A percentile compares a stretch with the other conserved stretches of the same genome.
These are phyloP conservation scores for Poecilia latipinna DNA, from an alignment of 2,113 vertebrate species.

Conservation along the genomic window DNA sequence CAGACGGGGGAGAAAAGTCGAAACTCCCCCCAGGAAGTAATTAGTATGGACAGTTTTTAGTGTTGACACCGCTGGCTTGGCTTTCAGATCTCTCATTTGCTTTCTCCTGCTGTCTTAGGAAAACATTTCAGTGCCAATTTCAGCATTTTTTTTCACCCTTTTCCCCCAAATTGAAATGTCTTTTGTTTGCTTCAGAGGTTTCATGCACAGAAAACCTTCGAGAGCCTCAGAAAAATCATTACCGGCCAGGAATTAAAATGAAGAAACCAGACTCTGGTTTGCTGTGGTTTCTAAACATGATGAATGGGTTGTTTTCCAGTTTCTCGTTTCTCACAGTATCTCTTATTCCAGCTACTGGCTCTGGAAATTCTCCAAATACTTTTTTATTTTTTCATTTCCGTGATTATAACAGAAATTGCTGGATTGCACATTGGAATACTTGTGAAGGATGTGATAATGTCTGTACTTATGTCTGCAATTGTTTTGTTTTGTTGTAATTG, in stretches of 20 bases:
- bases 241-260: background rate
- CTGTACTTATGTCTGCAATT: background rate
- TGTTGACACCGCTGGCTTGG: slow-evolving; percentile 61
- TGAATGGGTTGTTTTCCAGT: background rate
- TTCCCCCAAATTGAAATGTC: slow-evolving; percentile 17
- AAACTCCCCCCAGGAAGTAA: slow-evolving; percentile 62
- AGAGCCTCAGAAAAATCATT: background rate
- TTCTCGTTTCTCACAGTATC: too few relatives aligned
- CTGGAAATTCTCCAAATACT: background rate
- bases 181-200: slow-evolving; percentile 31
- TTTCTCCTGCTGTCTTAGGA: slow-evolving; percentile 44
- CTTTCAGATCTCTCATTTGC: slow-evolving; percentile 57
- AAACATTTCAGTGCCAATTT: slow-evolving; percentile 46
- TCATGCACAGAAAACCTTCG: slow-evolving; percentile 3
- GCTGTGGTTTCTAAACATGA: background rate
- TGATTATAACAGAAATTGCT: too few relatives aligned
- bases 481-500: background rate
- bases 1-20: slow-evolving; percentile 36
- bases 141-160: background rate
- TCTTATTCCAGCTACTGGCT: too few relatives aligned
- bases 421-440: background rate
- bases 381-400: background rate
- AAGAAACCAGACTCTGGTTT: background rate
- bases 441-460: background rate
- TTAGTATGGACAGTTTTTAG: slow-evolving; percentile 64